Percentiles rank a stretch among this genome's conserved stretches.
Evolutionary conservation across 2,113 vertebrate genomes (phyloP).

Genomic region (Micromys minutus): DNA sequence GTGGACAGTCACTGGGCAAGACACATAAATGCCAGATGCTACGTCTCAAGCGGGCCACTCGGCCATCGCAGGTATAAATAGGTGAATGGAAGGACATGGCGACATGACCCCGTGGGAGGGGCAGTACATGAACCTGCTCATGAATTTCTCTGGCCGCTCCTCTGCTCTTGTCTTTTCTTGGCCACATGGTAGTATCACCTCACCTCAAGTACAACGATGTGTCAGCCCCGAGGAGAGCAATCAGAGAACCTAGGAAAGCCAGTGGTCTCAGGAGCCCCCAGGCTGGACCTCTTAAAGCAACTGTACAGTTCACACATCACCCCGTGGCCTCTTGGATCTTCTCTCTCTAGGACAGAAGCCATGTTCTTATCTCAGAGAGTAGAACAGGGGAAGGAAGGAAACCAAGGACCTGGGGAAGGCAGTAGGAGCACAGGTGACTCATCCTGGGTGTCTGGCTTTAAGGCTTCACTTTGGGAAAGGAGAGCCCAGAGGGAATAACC

Average conservation of each 20-base stretch:
- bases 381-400: background rate
- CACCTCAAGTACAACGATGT: fast-evolving
- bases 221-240: background rate
- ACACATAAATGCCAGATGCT: background rate
- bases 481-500: background rate
- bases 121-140: fast-evolving
- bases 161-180: background rate
- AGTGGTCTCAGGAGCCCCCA: background rate
- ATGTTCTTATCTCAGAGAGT: background rate
- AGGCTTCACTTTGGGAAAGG: background rate
- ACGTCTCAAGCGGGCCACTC: background rate
- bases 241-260: background rate
- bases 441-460: fast-evolving
- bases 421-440: no score
- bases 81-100: background rate
- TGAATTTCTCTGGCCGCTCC: background rate
- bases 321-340: background rate
- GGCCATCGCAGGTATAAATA: no score
- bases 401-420: no score
- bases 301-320: background rate
- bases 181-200: background rate
- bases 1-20: background rate
- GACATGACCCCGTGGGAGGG: background rate
- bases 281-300: background rate
- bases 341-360: background rate